Conservation (phyloP, 2,888 invertebrate species). For the Lapara coniferarum region DNA sequence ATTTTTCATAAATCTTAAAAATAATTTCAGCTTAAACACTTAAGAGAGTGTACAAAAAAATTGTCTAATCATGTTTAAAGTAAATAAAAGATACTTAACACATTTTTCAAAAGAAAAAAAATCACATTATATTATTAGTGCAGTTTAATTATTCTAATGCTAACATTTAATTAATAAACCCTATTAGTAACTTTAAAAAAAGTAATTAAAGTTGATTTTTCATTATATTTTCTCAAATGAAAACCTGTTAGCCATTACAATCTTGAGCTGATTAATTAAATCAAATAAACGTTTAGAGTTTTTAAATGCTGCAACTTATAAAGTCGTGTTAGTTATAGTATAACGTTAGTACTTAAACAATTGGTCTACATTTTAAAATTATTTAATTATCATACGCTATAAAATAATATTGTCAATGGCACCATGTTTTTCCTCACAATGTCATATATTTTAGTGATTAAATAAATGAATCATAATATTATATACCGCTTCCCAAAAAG, state of each 20-base stretch:
- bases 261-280: not conserved
- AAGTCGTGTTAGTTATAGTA: not conserved
- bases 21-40: not conserved
- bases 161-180: not conserved
- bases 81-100: not conserved
- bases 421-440: slow-evolving; percentile 42
- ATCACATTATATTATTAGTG: not conserved
- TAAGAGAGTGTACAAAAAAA: not conserved
- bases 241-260: not conserved
- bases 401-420: slow-evolving; percentile 77
- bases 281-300: not conserved
- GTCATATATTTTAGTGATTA: slow-evolving; percentile 7
- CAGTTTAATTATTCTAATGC: not conserved
- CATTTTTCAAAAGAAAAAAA: not conserved
- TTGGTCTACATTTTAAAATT: slow-evolving; percentile 27
- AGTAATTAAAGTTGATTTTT: not conserved
- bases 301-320: not conserved
- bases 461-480: not conserved
- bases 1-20: not conserved
- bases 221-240: not conserved
- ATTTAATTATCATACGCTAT: slow-evolving; percentile 40
- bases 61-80: not conserved
- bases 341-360: slow-evolving; percentile 21
- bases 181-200: not conserved
- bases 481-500: not conserved